phyloP scores from a whole-genome alignment of 2,113 vertebrate species.

The Prietella phreatophila region DNA sequence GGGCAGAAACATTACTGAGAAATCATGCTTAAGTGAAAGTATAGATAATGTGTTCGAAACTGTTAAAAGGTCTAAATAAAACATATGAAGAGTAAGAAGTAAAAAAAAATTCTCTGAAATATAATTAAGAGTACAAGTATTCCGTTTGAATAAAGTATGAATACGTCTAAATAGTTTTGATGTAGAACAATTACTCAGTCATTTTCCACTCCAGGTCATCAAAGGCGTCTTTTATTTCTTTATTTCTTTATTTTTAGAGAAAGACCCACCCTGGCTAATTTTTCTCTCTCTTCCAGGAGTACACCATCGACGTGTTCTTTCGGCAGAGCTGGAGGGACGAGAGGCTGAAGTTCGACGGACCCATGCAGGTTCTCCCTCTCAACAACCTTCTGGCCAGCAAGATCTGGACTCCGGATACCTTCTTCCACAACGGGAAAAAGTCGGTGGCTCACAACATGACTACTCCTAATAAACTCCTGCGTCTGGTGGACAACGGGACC shows the following conservation, averaged over 20 bases:
- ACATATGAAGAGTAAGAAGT: too few relatives aligned
- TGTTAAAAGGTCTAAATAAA: neutral
- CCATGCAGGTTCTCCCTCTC: slow-evolving; percentile 78
- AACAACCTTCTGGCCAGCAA: slow-evolving; percentile 82
- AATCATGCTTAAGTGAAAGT: neutral
- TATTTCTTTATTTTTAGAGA: neutral
- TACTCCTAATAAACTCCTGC: slow-evolving; percentile 79
- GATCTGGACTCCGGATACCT: slow-evolving; percentile 83
- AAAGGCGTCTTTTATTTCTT: neutral
- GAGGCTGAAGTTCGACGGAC: slow-evolving; percentile 77
- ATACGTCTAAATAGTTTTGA: neutral
- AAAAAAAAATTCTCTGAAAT: too few relatives aligned
- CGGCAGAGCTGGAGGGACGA: slow-evolving; percentile 80
- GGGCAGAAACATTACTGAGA: neutral
- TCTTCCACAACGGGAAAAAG: slow-evolving; percentile 82
- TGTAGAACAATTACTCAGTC: neutral
- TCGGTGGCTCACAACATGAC: slow-evolving; percentile 84
- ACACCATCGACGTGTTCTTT: slow-evolving; percentile 82
- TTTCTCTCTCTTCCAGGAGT: slow-evolving; percentile 66
- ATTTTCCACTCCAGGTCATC: neutral
- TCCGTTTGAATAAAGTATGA: neutral
- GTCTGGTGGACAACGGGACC: slow-evolving; percentile 78
- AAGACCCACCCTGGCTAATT: slow-evolving; percentile 25
- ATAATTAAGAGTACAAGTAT: too few relatives aligned
- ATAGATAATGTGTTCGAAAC: neutral